phyloP scores from a whole-genome alignment of 2,113 vertebrate genomes.

The Apodemus sylvaticus region DNA sequence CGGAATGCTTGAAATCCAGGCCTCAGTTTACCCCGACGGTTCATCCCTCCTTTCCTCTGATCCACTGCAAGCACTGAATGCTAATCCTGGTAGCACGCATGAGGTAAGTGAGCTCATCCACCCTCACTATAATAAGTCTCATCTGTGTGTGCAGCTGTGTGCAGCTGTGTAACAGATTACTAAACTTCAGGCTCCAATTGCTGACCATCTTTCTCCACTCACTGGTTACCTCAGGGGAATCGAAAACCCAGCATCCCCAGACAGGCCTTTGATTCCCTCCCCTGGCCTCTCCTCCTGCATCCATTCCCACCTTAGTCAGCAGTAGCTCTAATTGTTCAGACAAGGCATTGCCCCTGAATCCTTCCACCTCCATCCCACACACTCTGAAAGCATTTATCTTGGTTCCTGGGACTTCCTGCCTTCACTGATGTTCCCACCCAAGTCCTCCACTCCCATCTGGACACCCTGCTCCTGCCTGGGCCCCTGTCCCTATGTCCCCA shows the following conservation, averaged over 20 bases:
- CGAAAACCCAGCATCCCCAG: not conserved
- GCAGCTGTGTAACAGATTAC: not conserved
- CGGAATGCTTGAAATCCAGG: not conserved
- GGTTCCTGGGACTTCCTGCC: not conserved
- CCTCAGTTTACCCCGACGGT: not conserved
- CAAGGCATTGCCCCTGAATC: not conserved
- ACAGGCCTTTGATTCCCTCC: not conserved
- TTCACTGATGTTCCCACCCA: not conserved
- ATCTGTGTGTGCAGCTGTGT: constrained; percentile 40
- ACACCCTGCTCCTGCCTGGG: not conserved
- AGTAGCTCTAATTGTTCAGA: not conserved
- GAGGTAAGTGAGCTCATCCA: not conserved
- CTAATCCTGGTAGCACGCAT: not conserved
- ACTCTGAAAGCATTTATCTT: not conserved
- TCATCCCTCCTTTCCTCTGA: not conserved
- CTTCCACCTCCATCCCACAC: not conserved
- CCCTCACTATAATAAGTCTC: not conserved
- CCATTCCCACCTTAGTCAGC: not conserved
- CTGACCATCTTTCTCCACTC: not conserved
- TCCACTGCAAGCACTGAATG: not conserved
- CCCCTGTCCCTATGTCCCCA: not conserved
- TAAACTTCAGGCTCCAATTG: constrained; percentile 30
- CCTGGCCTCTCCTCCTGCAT: not conserved
- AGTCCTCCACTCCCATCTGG: not conserved
- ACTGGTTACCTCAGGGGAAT: not conserved